Conservation (phyloP, 23 tunicate species). For the Trididemnum clinides region DNA sequence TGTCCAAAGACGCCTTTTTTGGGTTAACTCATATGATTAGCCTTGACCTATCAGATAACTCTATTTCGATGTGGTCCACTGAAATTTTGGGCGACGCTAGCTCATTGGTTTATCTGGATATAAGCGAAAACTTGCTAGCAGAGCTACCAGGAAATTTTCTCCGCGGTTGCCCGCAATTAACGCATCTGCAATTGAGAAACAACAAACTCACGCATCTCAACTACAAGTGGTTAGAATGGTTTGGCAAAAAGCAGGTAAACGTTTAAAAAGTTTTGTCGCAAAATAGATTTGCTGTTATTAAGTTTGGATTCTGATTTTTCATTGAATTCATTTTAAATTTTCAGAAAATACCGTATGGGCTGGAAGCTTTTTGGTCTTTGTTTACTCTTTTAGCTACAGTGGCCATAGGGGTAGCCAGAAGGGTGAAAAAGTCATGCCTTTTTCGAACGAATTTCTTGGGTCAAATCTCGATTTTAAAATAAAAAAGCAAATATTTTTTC, state of each 20-base stretch:
- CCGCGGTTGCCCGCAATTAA: constrained; percentile 31
- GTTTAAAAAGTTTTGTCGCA: too few relatives aligned
- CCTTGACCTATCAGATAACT: constrained; percentile 66
- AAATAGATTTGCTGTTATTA: too few relatives aligned
- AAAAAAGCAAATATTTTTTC: too few relatives aligned
- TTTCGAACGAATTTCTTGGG: too few relatives aligned
- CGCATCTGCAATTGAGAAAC: constrained; percentile 54
- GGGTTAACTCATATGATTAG: constrained; percentile 46
- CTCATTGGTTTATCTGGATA: constrained; percentile 59
- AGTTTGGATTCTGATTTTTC: too few relatives aligned
- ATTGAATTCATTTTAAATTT: too few relatives aligned
- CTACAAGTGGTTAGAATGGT: constrained; percentile 27
- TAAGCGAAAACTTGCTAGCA: constrained; percentile 38
- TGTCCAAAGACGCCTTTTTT: constrained; percentile 23
- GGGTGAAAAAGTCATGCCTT: too few relatives aligned
- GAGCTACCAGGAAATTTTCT: constrained; percentile 37
- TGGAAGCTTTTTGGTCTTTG: too few relatives aligned
- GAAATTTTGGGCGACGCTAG: constrained; percentile 1
- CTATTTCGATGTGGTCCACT: constrained; percentile 34
- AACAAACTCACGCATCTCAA: constrained; percentile 26
- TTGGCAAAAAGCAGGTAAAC: neutral
- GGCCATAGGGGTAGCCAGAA: too few relatives aligned
- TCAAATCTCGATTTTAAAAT: too few relatives aligned
- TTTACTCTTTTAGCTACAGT: too few relatives aligned
- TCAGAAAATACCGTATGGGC: too few relatives aligned